These are phyloP conservation scores for Hydractinia echinata DNA, from an alignment of 30 jellyfish, hydroid and myxozoan genomes.

Conservation along the genomic window DNA sequence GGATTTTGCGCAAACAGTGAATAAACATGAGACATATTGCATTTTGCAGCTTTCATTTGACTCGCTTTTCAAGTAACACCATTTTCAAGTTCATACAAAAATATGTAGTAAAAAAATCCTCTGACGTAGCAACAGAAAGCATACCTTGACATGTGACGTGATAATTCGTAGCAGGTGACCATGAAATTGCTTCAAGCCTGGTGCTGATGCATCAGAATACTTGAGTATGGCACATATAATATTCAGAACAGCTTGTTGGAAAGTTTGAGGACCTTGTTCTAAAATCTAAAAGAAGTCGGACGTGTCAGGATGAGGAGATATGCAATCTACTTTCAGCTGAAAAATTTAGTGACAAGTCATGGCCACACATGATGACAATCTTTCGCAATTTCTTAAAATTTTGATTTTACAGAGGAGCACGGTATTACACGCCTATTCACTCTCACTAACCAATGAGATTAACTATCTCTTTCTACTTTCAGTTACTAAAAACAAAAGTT, in stretches of 20 bases:
- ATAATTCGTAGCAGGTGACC: conserved; percentile 79
- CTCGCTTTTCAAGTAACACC: too few species aligned
- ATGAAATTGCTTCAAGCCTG: conserved; percentile 94
- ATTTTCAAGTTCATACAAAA: too few species aligned
- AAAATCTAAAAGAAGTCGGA: conserved; percentile 50
- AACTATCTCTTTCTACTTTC: too few species aligned
- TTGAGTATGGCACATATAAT: conserved; percentile 92
- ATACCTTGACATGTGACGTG: conserved; percentile 97
- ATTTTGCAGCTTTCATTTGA: not conserved
- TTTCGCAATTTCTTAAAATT: too few species aligned
- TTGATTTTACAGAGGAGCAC: too few species aligned
- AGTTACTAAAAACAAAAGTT: not conserved
- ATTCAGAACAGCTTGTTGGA: conserved; percentile 89
- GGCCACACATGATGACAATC: not conserved
- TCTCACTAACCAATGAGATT: too few species aligned
- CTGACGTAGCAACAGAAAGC: not conserved
- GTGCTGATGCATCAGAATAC: conserved; percentile 92
- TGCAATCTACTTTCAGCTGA: not conserved
- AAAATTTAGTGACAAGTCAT: not conserved
- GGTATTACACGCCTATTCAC: too few species aligned
- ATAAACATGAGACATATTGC: too few species aligned
- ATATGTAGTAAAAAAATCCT: too few species aligned
- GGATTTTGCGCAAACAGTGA: too few species aligned
- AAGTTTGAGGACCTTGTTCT: conserved; percentile 91
- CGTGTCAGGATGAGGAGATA: not conserved